Conservation (phyloP, 2,888 invertebrate genomes). For the Drosophila acutilabella region DNA sequence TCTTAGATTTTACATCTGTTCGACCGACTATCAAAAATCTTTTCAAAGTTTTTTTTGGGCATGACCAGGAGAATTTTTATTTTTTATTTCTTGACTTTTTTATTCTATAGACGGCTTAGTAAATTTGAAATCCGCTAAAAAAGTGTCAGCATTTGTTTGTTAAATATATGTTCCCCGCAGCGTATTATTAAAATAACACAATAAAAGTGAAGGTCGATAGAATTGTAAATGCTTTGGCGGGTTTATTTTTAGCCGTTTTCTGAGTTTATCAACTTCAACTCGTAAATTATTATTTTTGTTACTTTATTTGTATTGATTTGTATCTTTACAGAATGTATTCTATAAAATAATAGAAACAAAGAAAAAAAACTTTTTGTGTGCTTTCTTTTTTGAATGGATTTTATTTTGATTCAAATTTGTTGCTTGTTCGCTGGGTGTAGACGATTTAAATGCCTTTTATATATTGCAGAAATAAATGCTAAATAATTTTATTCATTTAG, state of each 20-base stretch:
- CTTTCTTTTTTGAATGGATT: background rate
- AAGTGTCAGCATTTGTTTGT: conserved; percentile 33
- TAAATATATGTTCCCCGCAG: conserved; percentile 22
- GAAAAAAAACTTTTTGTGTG: background rate
- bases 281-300: conserved; percentile 13
- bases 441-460: no score
- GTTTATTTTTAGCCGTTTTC: conserved; percentile 64
- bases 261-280: conserved; percentile 9
- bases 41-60: background rate
- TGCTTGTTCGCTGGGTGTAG: no score
- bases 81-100: background rate
- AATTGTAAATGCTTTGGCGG: conserved; percentile 49
- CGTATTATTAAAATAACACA: conserved; percentile 5
- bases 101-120: background rate
- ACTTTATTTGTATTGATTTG: background rate
- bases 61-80: background rate
- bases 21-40: background rate
- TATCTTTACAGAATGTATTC: background rate
- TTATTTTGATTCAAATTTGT: no score
- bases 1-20: background rate
- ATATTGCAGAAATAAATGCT: no score
- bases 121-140: conserved; percentile 24
- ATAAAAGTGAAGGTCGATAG: conserved; percentile 63
- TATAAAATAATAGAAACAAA: conserved; percentile 3
- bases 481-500: background rate